These are phyloP conservation scores for Limnephilus rhombicus DNA, from an alignment of 2,888 invertebrate species.

Conservation along the genomic window DNA sequence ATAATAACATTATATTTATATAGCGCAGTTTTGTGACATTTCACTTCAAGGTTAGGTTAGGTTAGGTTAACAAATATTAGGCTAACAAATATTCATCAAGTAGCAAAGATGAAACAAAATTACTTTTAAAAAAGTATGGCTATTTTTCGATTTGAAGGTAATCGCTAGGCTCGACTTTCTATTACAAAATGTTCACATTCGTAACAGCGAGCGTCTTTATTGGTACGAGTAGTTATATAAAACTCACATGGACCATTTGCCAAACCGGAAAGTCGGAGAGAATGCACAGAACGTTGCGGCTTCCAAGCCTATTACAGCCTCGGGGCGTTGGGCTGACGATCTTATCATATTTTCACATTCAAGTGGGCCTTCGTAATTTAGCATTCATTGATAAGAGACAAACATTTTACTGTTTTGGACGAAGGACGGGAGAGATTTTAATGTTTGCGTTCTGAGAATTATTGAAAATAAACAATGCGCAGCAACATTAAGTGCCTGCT, in stretches of 20 bases:
- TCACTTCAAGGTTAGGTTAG: too few species aligned
- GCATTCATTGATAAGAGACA: not conserved
- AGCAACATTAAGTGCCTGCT: not conserved
- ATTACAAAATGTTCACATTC: not conserved
- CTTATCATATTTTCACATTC: not conserved
- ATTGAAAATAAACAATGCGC: not conserved
- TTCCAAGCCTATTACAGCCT: not conserved
- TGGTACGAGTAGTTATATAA: not conserved
- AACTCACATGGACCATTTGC: not conserved
- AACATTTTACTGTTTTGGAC: not conserved
- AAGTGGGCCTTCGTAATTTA: not conserved
- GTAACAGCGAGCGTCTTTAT: not conserved
- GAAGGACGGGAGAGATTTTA: not conserved
- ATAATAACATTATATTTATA: too few species aligned
- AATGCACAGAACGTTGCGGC: not conserved
- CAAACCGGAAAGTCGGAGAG: not conserved
- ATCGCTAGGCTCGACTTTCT: not conserved
- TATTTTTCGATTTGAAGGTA: not conserved
- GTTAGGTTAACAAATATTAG: too few species aligned
- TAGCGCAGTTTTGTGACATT: too few species aligned
- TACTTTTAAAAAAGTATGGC: not conserved
- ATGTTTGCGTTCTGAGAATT: not conserved
- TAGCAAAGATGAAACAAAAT: too few species aligned
- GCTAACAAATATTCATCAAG: not conserved
- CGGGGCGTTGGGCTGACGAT: not conserved